phyloP scores from a whole-genome alignment of 2,888 invertebrate species.

The Drosophila kokeensis region DNA sequence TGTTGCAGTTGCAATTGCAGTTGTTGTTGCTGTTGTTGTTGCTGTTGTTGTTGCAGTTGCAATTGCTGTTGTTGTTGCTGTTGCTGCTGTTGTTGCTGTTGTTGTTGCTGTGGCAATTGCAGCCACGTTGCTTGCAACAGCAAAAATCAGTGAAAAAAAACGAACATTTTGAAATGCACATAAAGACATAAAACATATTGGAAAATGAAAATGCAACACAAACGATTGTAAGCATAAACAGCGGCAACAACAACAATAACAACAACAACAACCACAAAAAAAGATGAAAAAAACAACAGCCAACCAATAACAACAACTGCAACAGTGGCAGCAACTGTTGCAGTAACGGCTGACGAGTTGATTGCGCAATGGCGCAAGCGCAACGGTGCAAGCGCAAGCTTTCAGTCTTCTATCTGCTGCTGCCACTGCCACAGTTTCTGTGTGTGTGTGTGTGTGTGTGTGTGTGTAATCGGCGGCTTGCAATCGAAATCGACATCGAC shows the following conservation, averaged over 20 bases:
- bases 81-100: constrained; percentile 35
- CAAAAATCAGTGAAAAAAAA: constrained; percentile 38
- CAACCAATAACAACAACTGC: constrained; percentile 12
- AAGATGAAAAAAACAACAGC: not conserved
- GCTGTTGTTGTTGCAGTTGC: too few relatives aligned
- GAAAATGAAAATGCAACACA: constrained; percentile 64
- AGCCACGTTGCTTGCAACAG: constrained; percentile 51
- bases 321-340: constrained; percentile 36
- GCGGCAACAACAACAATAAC: constrained; percentile 12
- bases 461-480: constrained; percentile 48
- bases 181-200: constrained; percentile 63
- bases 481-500: constrained; percentile 55
- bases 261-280: constrained; percentile 1
- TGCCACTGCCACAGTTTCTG: constrained; percentile 1
- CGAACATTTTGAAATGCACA: constrained; percentile 56
- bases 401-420: constrained; percentile 24
- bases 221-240: constrained; percentile 54
- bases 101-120: constrained; percentile 38
- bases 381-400: constrained; percentile 52
- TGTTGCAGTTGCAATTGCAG: constrained; percentile 32
- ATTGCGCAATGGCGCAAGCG: constrained; percentile 51
- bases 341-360: constrained; percentile 36
- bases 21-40: constrained; percentile 5
- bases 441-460: constrained; percentile 13
- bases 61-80: too few relatives aligned